Evolutionary conservation across 2,888 invertebrate genomes (phyloP).

Genomic region (Callinectes sapidus): DNA sequence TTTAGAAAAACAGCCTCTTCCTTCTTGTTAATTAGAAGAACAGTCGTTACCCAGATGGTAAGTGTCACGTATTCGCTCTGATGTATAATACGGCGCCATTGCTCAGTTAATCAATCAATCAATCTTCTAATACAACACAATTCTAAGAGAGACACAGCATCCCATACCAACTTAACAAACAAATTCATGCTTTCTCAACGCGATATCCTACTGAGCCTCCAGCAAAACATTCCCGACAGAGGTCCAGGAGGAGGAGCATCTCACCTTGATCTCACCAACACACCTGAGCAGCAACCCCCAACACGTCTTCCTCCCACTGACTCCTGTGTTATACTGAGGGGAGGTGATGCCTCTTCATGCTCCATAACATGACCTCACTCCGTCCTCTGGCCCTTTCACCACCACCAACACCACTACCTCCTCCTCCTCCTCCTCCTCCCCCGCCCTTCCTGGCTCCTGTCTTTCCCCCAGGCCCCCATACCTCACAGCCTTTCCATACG

Average conservation of each 20-base stretch:
- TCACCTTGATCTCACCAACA: slow-evolving; percentile 5
- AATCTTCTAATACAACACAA: not conserved
- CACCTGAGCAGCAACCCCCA: slow-evolving; percentile 16
- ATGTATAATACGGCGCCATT: too few relatives aligned
- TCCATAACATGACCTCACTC: slow-evolving; percentile 12
- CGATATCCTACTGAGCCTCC: not conserved
- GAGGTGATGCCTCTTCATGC: not conserved
- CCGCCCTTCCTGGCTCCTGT: not conserved
- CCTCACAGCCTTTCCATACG: slow-evolving; percentile 1
- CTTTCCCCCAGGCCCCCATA: not conserved
- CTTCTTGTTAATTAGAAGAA: not conserved
- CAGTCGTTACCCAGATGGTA: not conserved
- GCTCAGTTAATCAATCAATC: too few relatives aligned
- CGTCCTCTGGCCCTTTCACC: slow-evolving; percentile 18
- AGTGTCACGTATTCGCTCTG: not conserved
- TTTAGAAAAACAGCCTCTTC: not conserved
- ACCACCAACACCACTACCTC: too few relatives aligned
- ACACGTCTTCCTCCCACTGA: not conserved
- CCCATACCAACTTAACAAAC: not conserved
- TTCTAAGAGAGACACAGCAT: not conserved
- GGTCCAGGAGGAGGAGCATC: not conserved
- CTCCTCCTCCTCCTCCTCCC: not conserved
- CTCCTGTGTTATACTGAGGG: slow-evolving; percentile 4
- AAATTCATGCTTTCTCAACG: not conserved
- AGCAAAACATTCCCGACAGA: not conserved